Evolutionary conservation across 2,888 invertebrate species (phyloP).

Genomic region (Oscheius sp.): DNA sequence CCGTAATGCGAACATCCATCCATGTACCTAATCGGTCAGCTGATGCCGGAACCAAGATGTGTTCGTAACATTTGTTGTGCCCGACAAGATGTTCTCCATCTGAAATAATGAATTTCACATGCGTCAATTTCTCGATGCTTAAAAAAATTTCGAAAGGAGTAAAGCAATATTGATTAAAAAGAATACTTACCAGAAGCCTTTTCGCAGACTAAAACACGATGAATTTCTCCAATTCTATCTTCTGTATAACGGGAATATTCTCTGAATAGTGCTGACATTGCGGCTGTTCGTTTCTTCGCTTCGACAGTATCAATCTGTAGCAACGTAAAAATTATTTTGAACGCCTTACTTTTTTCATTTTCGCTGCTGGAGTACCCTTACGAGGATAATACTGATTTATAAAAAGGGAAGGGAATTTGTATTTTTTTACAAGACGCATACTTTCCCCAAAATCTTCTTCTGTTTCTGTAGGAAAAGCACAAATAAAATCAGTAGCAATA

Average conservation of each 20-base stretch:
- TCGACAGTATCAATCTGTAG: slow-evolving; percentile 63
- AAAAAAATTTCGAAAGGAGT: background rate
- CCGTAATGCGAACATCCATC: slow-evolving; percentile 55
- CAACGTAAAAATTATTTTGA: slow-evolving; percentile 75
- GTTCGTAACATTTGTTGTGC: slow-evolving; percentile 94
- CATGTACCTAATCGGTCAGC: slow-evolving; percentile 55
- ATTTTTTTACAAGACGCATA: slow-evolving; percentile 80
- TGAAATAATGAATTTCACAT: slow-evolving; percentile 33
- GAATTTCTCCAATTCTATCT: slow-evolving; percentile 73
- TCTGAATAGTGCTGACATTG: slow-evolving; percentile 83
- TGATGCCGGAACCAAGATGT: slow-evolving; percentile 73
- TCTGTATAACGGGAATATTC: slow-evolving; percentile 78
- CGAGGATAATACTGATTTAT: slow-evolving; percentile 97
- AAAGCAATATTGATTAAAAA: background rate
- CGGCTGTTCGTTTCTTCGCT: slow-evolving; percentile 89
- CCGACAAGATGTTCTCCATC: slow-evolving; percentile 89
- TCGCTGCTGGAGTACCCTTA: slow-evolving; percentile 94
- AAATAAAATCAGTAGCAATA: slow-evolving; percentile 96
- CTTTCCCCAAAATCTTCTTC: slow-evolving; percentile 88
- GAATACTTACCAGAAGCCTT: slow-evolving; percentile 77
- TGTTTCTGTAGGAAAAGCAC: slow-evolving; percentile 97
- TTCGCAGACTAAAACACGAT: slow-evolving; percentile 87
- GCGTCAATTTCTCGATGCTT: background rate
- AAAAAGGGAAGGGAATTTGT: slow-evolving; percentile 87
- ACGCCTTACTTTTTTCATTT: slow-evolving; percentile 77